phyloP scores from a whole-genome alignment of 2,113 vertebrate genomes.

The Solea solea region DNA sequence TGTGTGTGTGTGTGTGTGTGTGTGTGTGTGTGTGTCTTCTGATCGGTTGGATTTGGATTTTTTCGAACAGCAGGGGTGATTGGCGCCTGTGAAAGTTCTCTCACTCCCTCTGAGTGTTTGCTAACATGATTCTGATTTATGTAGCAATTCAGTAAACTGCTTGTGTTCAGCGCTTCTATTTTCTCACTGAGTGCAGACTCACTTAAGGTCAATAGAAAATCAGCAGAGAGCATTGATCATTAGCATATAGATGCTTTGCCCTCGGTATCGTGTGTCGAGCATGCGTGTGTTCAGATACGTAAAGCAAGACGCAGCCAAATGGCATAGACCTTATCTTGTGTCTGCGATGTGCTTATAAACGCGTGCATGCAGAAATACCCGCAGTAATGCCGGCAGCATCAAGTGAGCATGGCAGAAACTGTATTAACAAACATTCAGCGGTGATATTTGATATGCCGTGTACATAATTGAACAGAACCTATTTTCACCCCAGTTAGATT shows the following conservation, averaged over 20 bases:
- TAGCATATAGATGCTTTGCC: constrained; percentile 81
- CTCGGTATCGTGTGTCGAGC: constrained; percentile 34
- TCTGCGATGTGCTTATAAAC: constrained; percentile 9
- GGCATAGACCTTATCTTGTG: background rate
- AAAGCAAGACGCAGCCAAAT: constrained; percentile 16
- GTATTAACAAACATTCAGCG: constrained; percentile 34
- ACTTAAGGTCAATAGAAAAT: constrained; percentile 78
- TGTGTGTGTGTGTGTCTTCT: constrained; percentile 9
- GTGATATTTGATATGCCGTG: constrained; percentile 47
- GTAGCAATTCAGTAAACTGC: constrained; percentile 66
- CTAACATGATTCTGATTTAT: constrained; percentile 69
- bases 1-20: background rate
- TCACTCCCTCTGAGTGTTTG: constrained; percentile 37
- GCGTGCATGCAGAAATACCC: constrained; percentile 4
- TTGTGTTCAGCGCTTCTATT: constrained; percentile 64
- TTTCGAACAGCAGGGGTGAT: constrained; percentile 17
- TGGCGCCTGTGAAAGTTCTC: constrained; percentile 27
- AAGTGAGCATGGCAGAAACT: background rate
- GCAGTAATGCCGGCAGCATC: constrained; percentile 17
- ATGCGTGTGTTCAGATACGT: constrained; percentile 32
- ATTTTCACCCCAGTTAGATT: constrained; percentile 49
- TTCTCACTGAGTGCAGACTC: constrained; percentile 62
- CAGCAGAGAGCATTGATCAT: constrained; percentile 71
- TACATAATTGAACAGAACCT: constrained; percentile 51
- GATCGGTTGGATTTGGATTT: constrained; percentile 18